These are phyloP conservation scores for Chondrosia reniformis DNA, from an alignment of 37 sponge, comb jelly and placozoan species.

Conservation along the genomic window DNA sequence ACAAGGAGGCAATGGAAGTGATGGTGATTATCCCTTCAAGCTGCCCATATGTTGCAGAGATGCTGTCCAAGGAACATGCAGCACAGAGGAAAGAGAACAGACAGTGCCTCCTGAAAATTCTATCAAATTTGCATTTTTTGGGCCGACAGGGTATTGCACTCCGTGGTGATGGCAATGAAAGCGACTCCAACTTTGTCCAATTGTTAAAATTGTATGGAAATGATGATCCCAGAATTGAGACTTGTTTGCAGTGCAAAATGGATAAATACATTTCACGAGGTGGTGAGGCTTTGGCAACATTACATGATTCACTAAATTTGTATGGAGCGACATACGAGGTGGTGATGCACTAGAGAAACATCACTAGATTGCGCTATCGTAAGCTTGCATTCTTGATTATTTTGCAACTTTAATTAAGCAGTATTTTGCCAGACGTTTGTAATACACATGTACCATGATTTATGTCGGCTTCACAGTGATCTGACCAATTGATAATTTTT, in stretches of 20 bases:
- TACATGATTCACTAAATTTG: too few relatives aligned
- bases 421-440: too few relatives aligned
- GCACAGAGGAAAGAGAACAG: constrained; percentile 50
- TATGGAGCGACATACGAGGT: too few relatives aligned
- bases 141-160: constrained; percentile 54
- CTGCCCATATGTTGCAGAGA: constrained; percentile 46
- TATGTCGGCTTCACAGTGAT: too few relatives aligned
- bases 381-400: too few relatives aligned
- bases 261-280: constrained; percentile 31
- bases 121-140: constrained; percentile 52
- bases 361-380: too few relatives aligned
- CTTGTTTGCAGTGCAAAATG: constrained; percentile 32
- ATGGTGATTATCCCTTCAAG: constrained; percentile 32
- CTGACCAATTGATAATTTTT: too few relatives aligned
- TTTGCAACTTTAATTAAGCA: too few relatives aligned
- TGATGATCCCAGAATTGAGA: constrained; percentile 35
- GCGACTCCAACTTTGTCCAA: constrained; percentile 43
- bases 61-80: constrained; percentile 24
- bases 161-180: constrained; percentile 28
- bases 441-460: too few relatives aligned
- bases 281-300: too few relatives aligned
- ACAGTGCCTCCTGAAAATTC: constrained; percentile 45
- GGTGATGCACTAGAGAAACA: too few relatives aligned
- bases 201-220: constrained; percentile 27
- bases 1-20: not conserved